Base-by-base conservation (phyloP, 2,888 invertebrate genomes). In the Formica aserva region DNA sequence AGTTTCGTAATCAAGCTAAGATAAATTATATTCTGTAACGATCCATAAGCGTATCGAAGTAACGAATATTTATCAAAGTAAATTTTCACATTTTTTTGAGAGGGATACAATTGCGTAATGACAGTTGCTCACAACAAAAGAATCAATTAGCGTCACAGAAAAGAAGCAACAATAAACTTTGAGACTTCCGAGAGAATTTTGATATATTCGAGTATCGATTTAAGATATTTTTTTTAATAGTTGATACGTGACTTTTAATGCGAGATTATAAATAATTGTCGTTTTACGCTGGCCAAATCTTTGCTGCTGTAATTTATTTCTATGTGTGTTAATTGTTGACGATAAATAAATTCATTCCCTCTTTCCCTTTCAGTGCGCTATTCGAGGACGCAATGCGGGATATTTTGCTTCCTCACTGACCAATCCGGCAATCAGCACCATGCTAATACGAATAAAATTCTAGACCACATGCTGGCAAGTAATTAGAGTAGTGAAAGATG, bases 401-500 rank as follows among this genome's bases (percentile, higher is more conserved):
- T 69, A 48, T 62, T 26, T 81, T 32, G 69, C 85, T 84, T 89
- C 85, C 83, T 87, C 82, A 85, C 86, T 87, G 85, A 88, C 88
- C 45, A 45, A 45, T 45, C 45, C 18, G 81, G 90, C 91, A 91
- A 92, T 91, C 91, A 90, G 89, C 88, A 91, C 1, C 91, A 91
- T 91, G 91, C 89, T 91, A 92, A 91, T 92, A 91, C 88, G 88
- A 86, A 88, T 91, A 88, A 35, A 35, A 90, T 89, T 85, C 85
- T 84, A 85, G 88, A 86, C 89, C 89, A 86, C 91, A 91, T 89
- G 91, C 90, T 92, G 92, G 92, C 92, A 91, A 90, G 91, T 92
- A 92, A 92, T 92, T 92, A 92, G 92, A 92, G 90, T 88, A 91
- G 89, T 90, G 91, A 92, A 90, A 91, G 90, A 92, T 92, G 91